Evolutionary conservation across 2,113 vertebrate species (phyloP), one percentile per base, ranked within the genome.

Genomic region (Cheirogaleus medius): DNA sequence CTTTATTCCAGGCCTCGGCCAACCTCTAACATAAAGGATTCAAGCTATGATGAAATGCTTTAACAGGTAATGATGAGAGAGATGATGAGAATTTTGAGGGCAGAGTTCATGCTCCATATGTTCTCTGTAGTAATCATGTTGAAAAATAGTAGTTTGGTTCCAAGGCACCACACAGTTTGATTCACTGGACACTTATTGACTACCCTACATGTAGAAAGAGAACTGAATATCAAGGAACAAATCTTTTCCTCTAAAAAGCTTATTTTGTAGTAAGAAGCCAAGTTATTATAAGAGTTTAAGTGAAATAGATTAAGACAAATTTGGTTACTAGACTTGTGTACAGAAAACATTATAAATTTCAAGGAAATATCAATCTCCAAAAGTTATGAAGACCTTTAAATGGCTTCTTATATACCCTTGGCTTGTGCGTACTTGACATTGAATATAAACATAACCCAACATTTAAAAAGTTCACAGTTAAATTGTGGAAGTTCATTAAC

Each of bases 401-500:
- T 93, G 71, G 23, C 84, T 94, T 92, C 64, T 83, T 92, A 87
- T 49, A 74, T 97, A 98, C 97, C 66, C 93, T 93, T 97, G 94
- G 97, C 90, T 98, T 97, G 58, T 96, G 73, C 90, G 34, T 97
- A 97, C 97, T 98, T 98, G 95, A 96, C 96, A 98, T 97, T 98
- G 97, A 98, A 93, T 97, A 83, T 97, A 97, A 97, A 93, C 58
- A 93, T 98, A 97, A 96, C 93, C 93, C 58, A 94, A 58, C 39
- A 77, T 96, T 97, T 97, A 87, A 98, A 98, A 98, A 98, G 98
- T 98, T 98, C 98, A 98, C 97, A 97, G 96, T 97, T 98, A 98
- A 98, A 98, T 98, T 98, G 97, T 98, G 91, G 92, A 97, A 98
- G 94, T 96, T 97, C 95, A 96, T 98, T 98, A 98, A 97, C 97